phyloP scores from a whole-genome alignment of 1,140 invertebrate genomes.

The Platyscapa corneri region DNA sequence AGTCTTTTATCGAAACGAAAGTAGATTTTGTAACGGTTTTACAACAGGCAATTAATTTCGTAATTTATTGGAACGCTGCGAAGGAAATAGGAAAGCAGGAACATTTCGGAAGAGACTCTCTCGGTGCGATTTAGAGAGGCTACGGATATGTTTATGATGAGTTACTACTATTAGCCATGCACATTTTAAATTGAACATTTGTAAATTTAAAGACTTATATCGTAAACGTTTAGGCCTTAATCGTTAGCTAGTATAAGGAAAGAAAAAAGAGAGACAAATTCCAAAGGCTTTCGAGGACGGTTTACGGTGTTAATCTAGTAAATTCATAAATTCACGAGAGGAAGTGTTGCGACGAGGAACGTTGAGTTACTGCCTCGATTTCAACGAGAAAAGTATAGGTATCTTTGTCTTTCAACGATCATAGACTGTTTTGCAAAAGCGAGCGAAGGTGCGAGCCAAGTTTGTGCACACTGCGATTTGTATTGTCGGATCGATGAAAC shows the following conservation, averaged over 20 bases:
- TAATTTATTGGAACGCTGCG: too few species aligned
- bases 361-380: constrained; percentile 31
- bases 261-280: constrained; percentile 11
- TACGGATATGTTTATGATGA: constrained; percentile 25
- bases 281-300: constrained; percentile 47
- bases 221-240: constrained; percentile 46
- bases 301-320: constrained; percentile 39
- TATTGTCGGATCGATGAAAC: constrained; percentile 20
- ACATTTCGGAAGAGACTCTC: not conserved
- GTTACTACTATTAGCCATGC: constrained; percentile 17
- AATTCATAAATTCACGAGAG: constrained; percentile 37
- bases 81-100: too few species aligned
- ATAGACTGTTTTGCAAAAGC: constrained; percentile 46
- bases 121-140: constrained; percentile 15
- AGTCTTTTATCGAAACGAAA: not conserved
- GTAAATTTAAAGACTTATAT: constrained; percentile 48
- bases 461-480: constrained; percentile 18
- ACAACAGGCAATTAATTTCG: not conserved
- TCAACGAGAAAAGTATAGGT: not conserved
- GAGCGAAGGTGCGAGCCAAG: constrained; percentile 1
- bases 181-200: constrained; percentile 35
- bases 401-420: constrained; percentile 33
- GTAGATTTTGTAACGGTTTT: not conserved
- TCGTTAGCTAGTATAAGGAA: constrained; percentile 41
- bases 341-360: not conserved